Evolutionary conservation across 1,140 invertebrate species (phyloP).

Genomic region (Frieseomelitta varia): DNA sequence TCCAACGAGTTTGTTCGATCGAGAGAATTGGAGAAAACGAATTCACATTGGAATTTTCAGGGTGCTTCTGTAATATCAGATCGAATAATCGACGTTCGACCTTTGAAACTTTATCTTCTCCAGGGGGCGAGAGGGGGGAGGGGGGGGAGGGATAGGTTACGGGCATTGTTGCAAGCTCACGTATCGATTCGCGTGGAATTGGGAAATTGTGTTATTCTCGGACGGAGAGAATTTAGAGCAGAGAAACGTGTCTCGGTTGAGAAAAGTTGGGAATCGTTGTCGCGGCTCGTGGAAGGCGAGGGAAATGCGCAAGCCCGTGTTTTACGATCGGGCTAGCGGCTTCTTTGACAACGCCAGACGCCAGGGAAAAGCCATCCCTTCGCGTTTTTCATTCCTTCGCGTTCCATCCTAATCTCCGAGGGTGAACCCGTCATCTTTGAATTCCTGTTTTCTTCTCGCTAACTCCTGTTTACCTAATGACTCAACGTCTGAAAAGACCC

Average conservation of each 20-base stretch:
- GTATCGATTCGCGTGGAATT: neutral
- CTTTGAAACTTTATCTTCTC: neutral
- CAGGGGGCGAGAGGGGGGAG: too few relatives aligned
- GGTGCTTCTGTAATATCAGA: too few relatives aligned
- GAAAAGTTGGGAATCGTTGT: conserved; percentile 37
- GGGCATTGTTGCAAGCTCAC: neutral
- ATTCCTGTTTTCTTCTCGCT: neutral
- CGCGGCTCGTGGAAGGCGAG: conserved; percentile 5
- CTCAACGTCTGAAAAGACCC: neutral
- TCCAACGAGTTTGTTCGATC: too few relatives aligned
- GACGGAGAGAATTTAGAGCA: neutral
- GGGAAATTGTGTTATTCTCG: neutral
- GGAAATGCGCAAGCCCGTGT: conserved; percentile 50
- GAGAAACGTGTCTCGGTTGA: neutral
- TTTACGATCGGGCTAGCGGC: conserved; percentile 52
- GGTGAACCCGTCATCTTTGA: neutral
- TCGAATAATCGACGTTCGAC: neutral
- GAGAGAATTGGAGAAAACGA: too few relatives aligned
- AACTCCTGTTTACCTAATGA: conserved; percentile 13
- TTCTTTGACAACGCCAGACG: conserved; percentile 42
- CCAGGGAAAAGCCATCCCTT: neutral
- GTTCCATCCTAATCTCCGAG: conserved; percentile 19
- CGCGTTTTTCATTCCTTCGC: conserved; percentile 22
- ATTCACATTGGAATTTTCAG: neutral
- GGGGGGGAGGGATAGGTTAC: neutral